These are phyloP conservation scores for Vultur gryphus DNA, from an alignment of 2,797 vertebrate species.

Conservation along the genomic window DNA sequence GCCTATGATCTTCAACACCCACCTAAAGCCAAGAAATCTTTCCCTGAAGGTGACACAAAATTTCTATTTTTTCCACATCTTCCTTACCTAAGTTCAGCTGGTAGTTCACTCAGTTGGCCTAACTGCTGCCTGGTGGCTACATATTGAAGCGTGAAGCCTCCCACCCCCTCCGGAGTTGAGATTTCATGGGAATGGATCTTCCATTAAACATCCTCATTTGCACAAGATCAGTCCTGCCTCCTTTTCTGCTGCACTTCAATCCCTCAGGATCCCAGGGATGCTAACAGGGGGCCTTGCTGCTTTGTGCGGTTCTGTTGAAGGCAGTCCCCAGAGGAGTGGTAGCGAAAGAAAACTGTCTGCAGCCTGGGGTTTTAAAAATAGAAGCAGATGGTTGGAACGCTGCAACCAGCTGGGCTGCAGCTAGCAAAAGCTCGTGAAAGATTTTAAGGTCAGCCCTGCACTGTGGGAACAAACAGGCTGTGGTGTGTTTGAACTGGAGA, in stretches of 20 bases:
- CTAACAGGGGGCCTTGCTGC: not conserved
- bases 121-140: not conserved
- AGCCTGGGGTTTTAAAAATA: slow-evolving; percentile 55
- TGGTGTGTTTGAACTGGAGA: not conserved
- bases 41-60: not conserved
- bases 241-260: not conserved
- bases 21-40: not conserved
- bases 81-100: not conserved
- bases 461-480: slow-evolving; percentile 40
- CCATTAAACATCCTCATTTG: not conserved
- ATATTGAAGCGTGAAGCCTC: fast-evolving
- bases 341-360: not conserved
- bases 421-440: not conserved
- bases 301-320: not conserved
- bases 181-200: not conserved
- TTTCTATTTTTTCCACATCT: not conserved
- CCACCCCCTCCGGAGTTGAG: not conserved
- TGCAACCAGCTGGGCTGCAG: slow-evolving; percentile 17
- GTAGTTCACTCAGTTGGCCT: not conserved
- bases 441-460: slow-evolving; percentile 33
- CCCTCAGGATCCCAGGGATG: not conserved
- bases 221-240: not conserved
- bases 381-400: not conserved
- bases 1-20: not conserved
- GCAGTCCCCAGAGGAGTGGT: not conserved